Evolutionary conservation across 1,140 invertebrate species (phyloP).

Genomic region (Asobara japonica): DNA sequence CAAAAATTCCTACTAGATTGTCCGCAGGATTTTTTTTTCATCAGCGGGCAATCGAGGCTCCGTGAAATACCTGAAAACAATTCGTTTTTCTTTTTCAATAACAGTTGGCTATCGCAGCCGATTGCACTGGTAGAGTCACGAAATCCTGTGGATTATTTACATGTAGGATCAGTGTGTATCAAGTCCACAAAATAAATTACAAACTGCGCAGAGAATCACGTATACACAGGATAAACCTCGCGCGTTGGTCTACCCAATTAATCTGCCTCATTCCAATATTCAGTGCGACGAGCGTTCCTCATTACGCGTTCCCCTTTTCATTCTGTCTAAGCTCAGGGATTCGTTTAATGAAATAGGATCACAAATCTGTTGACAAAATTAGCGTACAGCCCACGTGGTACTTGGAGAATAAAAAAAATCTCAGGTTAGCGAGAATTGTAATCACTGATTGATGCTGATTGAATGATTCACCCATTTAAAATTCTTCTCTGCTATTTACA

Average conservation of each 20-base stretch:
- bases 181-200: conserved; percentile 8
- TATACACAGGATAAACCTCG: conserved; percentile 2
- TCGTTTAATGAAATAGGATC: background rate
- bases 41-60: no score
- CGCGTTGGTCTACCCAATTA: conserved; percentile 5
- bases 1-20: no score
- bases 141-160: conserved; percentile 8
- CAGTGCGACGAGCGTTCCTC: background rate
- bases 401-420: background rate
- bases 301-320: background rate
- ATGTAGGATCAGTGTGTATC: conserved; percentile 6
- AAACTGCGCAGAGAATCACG: conserved; percentile 1
- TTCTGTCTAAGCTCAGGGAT: background rate
- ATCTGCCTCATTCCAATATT: conserved; percentile 3
- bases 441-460: no score
- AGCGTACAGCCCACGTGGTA: background rate
- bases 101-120: background rate
- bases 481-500: background rate
- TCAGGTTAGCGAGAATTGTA: background rate
- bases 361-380: background rate
- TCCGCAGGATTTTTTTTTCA: no score
- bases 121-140: background rate
- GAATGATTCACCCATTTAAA: no score
- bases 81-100: background rate
- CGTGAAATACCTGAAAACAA: background rate